A percentile compares a stretch with the other conserved stretches of the same genome.
phyloP scores from a whole-genome alignment of 2,113 vertebrate species.

The Sorex araneus region DNA sequence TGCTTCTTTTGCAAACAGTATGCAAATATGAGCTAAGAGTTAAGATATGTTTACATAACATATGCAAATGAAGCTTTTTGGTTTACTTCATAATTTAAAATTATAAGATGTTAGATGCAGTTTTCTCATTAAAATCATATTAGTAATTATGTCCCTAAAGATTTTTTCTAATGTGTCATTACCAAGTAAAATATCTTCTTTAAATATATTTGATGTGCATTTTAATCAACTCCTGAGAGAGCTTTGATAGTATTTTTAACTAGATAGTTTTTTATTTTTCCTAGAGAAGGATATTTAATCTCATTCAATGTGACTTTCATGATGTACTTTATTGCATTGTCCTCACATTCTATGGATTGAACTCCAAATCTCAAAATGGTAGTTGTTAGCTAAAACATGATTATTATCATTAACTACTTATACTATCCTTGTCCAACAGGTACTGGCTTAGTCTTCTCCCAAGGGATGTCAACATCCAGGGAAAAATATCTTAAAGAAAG shows the following conservation, averaged over 20 bases:
- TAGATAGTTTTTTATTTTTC: constrained; percentile 49
- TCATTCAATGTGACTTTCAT: constrained; percentile 25
- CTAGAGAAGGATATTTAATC: neutral
- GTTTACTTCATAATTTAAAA: constrained; percentile 64
- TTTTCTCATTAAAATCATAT: constrained; percentile 68
- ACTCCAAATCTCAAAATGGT: neutral
- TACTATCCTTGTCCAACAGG: neutral
- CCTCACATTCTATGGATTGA: neutral
- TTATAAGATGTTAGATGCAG: constrained; percentile 47
- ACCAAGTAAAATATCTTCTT: constrained; percentile 9
- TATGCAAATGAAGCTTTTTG: constrained; percentile 61
- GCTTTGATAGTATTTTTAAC: neutral
- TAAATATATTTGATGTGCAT: constrained; percentile 16
- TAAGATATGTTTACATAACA: constrained; percentile 62
- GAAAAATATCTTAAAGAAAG: neutral
- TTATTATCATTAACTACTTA: neutral
- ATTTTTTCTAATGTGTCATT: constrained; percentile 58
- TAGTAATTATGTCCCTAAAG: constrained; percentile 60
- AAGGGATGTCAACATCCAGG: neutral
- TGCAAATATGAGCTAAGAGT: constrained; percentile 64
- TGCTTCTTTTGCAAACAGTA: constrained; percentile 71
- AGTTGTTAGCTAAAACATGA: neutral
- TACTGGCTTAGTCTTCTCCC: neutral
- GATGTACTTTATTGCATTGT: neutral
- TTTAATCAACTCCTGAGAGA: constrained; percentile 29